Conservation (phyloP, 2,113 vertebrate species). For the Pongo pygmaeus region DNA sequence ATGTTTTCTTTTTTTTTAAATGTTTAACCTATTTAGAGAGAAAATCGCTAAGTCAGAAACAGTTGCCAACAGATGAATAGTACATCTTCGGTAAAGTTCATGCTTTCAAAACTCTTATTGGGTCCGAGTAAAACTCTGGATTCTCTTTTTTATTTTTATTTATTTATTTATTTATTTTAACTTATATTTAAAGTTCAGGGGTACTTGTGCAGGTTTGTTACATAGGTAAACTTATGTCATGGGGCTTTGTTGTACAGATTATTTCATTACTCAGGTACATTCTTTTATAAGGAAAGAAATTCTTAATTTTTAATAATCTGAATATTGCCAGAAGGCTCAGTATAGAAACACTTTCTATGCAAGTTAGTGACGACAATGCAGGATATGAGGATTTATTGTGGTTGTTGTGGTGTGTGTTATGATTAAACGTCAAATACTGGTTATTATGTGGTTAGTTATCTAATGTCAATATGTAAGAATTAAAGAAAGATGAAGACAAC, state of each 20-base stretch:
- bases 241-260: too few species aligned
- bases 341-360: background rate
- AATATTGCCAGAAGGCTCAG: background rate
- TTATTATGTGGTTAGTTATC: background rate
- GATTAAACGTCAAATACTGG: background rate
- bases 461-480: background rate
- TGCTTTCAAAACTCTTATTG: background rate
- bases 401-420: background rate
- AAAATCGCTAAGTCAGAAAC: conserved; percentile 2
- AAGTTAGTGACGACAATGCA: background rate
- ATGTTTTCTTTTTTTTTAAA: background rate
- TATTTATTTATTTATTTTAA: too few species aligned
- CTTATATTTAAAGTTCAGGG: too few species aligned
- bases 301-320: background rate
- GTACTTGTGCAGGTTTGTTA: too few species aligned
- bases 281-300: background rate
- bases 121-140: background rate
- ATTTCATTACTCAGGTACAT: too few species aligned
- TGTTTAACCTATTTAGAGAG: background rate
- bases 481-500: background rate
- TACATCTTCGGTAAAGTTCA: background rate
- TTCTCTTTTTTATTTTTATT: background rate
- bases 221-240: too few species aligned
- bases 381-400: background rate
- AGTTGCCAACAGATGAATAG: background rate